Base-by-base conservation (phyloP, 2,888 invertebrate species). In the Amiota minor region DNA sequence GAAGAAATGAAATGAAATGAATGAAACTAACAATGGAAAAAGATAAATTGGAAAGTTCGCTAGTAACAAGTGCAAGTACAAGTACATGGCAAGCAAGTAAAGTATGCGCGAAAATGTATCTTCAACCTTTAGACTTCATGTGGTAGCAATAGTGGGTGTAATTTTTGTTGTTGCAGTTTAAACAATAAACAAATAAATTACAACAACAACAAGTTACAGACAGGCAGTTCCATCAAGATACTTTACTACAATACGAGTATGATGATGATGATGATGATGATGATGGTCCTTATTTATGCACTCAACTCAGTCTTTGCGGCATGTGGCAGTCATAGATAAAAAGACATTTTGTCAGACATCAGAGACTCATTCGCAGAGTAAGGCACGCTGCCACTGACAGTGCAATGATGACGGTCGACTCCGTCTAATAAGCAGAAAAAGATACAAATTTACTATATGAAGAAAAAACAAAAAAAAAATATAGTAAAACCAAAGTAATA, bases 181-280 rank as follows among this genome's bases (percentile, higher is more conserved):
- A 80, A 85, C 86, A 83, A 83, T 83, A 83, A 85, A 81, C 83
- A 83, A 85, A 83, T 83, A 83, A 83, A 83, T 83, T 83, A 83
- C 83, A 84, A 73, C 35, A 81, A 82, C 84, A 85, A 16, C 59
- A 47, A 55, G 16, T 23, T 10, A 50, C 49, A 61, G 71, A 71
- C 46, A 69, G 4, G 53, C 55, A 59, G 9, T 56, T 56, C 67
- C 67, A 53, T 35, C 35, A 6, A 35, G 35, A 35, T 35, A 35
- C 35, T 35, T 35, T 35, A 35, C 35, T 35, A 35, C 35, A 35
- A 4, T 35, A 6, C 35, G 6, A 35, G 35, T 35, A 35, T 35
- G 35, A 35, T 35, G 35, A 35, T 35, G 23, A 23, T 23, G 3
- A 23, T 23, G 35, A 35, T 47, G 23, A 23, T 23, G 3, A 23